A percentile compares a stretch with the other conserved stretches of the same genome.
phyloP scores from a whole-genome alignment of 2,113 vertebrate genomes.

The Dipodomys ordii region DNA sequence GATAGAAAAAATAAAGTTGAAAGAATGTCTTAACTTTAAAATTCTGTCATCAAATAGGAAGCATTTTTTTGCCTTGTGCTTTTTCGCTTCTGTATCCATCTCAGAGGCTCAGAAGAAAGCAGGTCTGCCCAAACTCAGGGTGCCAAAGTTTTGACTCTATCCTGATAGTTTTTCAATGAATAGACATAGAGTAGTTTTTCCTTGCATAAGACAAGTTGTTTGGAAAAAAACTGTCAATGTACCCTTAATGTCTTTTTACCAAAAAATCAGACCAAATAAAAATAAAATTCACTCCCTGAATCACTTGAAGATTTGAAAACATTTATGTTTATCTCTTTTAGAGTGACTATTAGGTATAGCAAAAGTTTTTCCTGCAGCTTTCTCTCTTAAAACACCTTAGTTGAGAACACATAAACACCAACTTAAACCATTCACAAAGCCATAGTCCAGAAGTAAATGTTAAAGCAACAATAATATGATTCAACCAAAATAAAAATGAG shows the following conservation, averaged over 20 bases:
- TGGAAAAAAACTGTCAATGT: not conserved
- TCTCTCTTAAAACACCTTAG: conserved; percentile 60
- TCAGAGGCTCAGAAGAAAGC: conserved; percentile 36
- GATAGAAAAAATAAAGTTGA: conserved; percentile 6
- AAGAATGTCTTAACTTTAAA: conserved; percentile 40
- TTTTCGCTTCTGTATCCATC: conserved; percentile 18
- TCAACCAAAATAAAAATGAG: conserved; percentile 71
- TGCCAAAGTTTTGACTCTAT: not conserved
- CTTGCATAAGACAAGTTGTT: conserved; percentile 21
- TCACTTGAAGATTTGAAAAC: conserved; percentile 56
- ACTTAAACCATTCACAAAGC: conserved; percentile 35
- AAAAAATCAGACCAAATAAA: conserved; percentile 60
- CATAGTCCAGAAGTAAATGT: conserved; percentile 55
- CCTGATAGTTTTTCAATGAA: not conserved
- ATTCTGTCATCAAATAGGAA: not conserved
- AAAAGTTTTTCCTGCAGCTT: conserved; percentile 24
- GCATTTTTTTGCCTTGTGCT: not conserved
- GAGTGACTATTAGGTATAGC: conserved; percentile 7
- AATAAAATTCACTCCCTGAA: conserved; percentile 51
- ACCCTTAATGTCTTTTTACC: not conserved
- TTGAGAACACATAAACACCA: conserved; percentile 52
- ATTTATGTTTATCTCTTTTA: conserved; percentile 59
- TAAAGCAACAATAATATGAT: conserved; percentile 75
- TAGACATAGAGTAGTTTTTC: not conserved
- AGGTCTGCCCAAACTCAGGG: not conserved